Conservation (phyloP, 2,113 vertebrate species). For the Petaurus breviceps region DNA sequence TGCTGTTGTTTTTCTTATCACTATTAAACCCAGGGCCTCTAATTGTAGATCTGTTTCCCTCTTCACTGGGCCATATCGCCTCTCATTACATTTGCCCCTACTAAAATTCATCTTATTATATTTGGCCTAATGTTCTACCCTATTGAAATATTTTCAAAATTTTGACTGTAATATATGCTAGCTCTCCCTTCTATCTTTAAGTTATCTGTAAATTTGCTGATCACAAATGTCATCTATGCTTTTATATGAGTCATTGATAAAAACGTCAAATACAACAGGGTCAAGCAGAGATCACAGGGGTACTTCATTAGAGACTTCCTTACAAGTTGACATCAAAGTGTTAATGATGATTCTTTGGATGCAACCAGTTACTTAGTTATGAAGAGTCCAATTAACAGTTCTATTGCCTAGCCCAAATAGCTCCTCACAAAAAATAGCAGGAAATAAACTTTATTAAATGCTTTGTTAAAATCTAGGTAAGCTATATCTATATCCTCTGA, state of each 20-base stretch:
- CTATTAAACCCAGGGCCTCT: neutral
- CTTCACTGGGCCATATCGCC: neutral
- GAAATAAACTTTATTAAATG: neutral
- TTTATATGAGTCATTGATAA: too few species aligned
- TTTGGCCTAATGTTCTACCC: neutral
- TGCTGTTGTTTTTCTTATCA: too few species aligned
- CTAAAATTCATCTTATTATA: neutral
- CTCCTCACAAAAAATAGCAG: neutral
- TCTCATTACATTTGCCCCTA: neutral
- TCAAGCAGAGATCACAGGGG: too few species aligned
- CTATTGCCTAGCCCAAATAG: neutral
- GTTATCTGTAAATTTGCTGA: too few species aligned
- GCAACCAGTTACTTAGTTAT: too few species aligned
- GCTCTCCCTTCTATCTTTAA: too few species aligned
- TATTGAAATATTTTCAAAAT: neutral
- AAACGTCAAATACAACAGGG: too few species aligned
- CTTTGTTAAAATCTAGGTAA: neutral
- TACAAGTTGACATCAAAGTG: too few species aligned
- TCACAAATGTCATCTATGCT: too few species aligned
- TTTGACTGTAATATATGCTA: neutral
- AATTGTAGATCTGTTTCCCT: neutral
- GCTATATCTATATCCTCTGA: neutral
- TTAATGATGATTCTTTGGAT: too few species aligned
- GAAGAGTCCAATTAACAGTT: neutral
- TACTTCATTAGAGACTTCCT: too few species aligned